Evolutionary conservation across 2,113 vertebrate species (phyloP).

Genomic region (Dermatemys mawii): DNA sequence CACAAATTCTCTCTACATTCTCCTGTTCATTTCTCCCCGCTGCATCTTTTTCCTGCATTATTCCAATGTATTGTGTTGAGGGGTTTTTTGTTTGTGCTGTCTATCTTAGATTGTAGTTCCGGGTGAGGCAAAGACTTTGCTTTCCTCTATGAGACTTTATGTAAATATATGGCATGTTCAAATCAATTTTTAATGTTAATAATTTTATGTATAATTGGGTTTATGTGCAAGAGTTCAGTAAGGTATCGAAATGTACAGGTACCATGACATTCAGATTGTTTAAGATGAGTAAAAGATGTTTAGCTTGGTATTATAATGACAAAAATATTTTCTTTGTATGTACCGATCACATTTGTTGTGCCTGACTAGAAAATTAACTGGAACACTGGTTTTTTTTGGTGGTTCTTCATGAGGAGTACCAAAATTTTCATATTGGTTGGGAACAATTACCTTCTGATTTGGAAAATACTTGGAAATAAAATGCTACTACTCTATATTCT

Average conservation of each 20-base stretch:
- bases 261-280: not conserved
- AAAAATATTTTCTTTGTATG: not conserved
- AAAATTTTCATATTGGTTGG: not conserved
- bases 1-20: not conserved
- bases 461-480: not conserved
- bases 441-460: not conserved
- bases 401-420: not conserved
- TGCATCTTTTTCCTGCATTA: fast-evolving
- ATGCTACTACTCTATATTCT: not conserved
- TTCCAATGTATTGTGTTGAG: not conserved
- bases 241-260: not conserved
- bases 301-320: not conserved
- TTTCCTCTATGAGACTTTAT: not conserved
- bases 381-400: not conserved
- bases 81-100: not conserved
- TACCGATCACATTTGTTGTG: not conserved
- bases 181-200: not conserved
- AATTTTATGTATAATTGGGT: not conserved
- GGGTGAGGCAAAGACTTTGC: not conserved
- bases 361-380: not conserved
- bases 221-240: not conserved
- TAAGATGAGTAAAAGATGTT: not conserved
- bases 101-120: constrained; percentile 1
- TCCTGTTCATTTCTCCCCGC: not conserved
- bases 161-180: not conserved